Base-by-base conservation (phyloP, 2,888 invertebrate species). In the Ochropleura leucogaster region DNA sequence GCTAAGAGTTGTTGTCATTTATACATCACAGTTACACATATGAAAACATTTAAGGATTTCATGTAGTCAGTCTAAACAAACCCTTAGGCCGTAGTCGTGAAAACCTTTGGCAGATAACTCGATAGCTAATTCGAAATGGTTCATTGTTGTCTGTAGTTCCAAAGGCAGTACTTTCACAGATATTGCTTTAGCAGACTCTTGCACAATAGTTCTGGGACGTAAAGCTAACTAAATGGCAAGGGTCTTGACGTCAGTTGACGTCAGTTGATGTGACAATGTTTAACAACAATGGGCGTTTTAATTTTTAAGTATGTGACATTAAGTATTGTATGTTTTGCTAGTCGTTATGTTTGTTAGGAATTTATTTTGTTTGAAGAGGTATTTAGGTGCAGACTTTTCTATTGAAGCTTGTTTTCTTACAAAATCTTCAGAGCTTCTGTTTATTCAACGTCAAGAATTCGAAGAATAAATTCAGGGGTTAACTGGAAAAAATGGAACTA, bases 81-180 rank as follows among this genome's bases (percentile, higher is more conserved):
- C 63, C 82, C 46, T 75, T 20, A 81, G 10, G 18, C 18, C 40
- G 49, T 53, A 66, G 79, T 87, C 93, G 91, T 92, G 93, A 92
- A 95, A 94, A 93, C 92, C 92, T 92, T 93, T 93, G 90, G 90
- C 90, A 94, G 95, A 95, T 95, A 95, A 94, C 95, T 95, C 94
- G 94, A 95, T 93, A 91, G 95, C 94, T 96, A 95, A 96, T 96
- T 95, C 93, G 91, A 93, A 96, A 95, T 93, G 92, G 94, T 92
- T 93, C 92, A 96, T 96, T 96, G 96, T 95, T 95, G 95, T 96
- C 94, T 95, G 88, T 89, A 90, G 88, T 88, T 92, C 94, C 94
- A 95, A 96, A 95, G 94, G 93, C 90, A 91, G 93, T 93, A 94
- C 95, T 95, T 95, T 94, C 93, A 90, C 91, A 93, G 92, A 93